Evolutionary conservation across 2,113 vertebrate species (phyloP).

Genomic region (Cromileptes altivelis): DNA sequence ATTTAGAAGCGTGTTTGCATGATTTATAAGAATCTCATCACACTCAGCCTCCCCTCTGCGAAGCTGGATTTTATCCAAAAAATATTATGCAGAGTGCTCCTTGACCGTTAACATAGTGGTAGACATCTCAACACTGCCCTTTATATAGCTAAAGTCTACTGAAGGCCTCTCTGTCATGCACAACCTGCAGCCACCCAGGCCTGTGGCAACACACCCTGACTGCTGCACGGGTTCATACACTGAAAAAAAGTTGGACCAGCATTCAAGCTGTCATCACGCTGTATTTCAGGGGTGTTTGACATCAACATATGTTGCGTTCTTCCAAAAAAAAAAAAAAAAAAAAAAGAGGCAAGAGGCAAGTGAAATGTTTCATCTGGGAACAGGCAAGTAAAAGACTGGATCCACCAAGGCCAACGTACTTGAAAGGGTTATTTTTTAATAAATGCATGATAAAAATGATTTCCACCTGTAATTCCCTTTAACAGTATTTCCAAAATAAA

Average conservation of each 20-base stretch:
- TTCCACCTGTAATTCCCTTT: not conserved
- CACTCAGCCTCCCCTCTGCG: not conserved
- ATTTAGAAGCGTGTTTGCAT: not conserved
- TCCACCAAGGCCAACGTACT: not conserved
- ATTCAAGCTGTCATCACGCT: conserved; percentile 28
- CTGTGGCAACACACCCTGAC: not conserved
- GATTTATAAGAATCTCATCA: not conserved
- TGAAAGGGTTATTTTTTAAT: not conserved
- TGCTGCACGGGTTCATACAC: not conserved
- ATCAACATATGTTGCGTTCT: not conserved
- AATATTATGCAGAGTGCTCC: not conserved
- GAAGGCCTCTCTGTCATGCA: not conserved
- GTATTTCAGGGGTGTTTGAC: conserved; percentile 22
- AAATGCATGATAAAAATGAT: not conserved
- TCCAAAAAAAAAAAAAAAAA: not conserved
- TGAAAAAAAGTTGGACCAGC: conserved; percentile 2
- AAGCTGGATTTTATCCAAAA: not conserved
- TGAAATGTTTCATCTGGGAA: not conserved
- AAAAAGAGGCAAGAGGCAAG: not conserved
- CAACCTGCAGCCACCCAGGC: not conserved
- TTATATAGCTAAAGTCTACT: not conserved
- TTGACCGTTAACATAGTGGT: not conserved
- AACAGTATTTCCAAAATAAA: not conserved
- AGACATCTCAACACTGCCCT: not conserved
- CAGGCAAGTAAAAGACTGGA: not conserved